Base-by-base conservation (phyloP, 2,888 invertebrate genomes). In the Cremastinae sp. region DNA sequence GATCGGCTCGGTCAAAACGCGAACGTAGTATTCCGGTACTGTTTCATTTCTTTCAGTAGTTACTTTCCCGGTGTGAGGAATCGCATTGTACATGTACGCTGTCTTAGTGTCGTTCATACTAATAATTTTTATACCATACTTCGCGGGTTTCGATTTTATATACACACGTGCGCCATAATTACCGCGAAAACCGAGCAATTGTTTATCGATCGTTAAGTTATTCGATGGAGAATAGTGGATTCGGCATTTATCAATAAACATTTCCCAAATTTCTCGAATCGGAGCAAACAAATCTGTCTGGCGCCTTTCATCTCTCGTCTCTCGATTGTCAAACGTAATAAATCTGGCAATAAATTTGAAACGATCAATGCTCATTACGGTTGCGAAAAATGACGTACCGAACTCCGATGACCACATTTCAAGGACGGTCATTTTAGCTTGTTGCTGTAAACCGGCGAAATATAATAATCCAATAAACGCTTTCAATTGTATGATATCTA, bases 81-180 rank as follows among this genome's bases (percentile, higher is more conserved):
- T 75, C 14, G 78, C 81, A 56, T 68, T 59, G 0, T 59, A n/a
- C 68, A 74, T 68, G 16, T 79, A 78, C 18, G 54, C 20, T 14
- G 74, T 78, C 45, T 68, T 65, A 0, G 76, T 18, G 47, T 79
- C 80, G 65, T 79, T 78, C 20, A 82, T 47, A n/a, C 70, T 54
- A n/a, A 79, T 68, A 66, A 82, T 76, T 78, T 82, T 83, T 4
- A 84, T 14, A 0, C 83, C 83, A 51, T 82, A 83, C 69, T 79
- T 81, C 22, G 77, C 79, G 1, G 83, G 80, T 59, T 85, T 84
- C 10, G 66, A 69, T 0, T 76, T 78, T 8, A 84, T 79, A 54
- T 84, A 53, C 2, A 64, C 78, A 36, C 77, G 68, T 43, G 83
- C 83, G 16, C 43, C 36, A 12, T 80, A 83, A 14, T 78, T 58